Base-by-base conservation (phyloP, 2,888 invertebrate genomes). In the Acanthococcus lagerstroemiae region DNA sequence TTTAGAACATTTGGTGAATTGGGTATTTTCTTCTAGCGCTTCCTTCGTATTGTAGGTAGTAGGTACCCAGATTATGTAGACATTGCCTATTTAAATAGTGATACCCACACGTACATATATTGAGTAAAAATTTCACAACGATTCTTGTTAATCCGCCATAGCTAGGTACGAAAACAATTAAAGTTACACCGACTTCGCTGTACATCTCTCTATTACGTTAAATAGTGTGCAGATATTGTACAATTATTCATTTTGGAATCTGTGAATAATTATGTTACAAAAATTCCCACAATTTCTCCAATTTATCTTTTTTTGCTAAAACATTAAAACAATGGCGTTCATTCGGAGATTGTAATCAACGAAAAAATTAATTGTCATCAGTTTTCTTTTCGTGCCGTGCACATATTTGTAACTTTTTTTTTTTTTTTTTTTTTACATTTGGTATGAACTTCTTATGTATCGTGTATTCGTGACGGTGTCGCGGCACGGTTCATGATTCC, bases 281-380 rank as follows among this genome's bases (percentile, higher is more conserved):
- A 61, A 17, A 61, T 61, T 61, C 61, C 61, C 61, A 61, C 61
- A 61, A 61, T 61, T 61, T 61, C 61, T 61, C 61, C 52, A 50
- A 61, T 61, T 61, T 61, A 27, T 60, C 48, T 60, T 50, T 44
- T n/a, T 12, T 17, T 27, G 30, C 27, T 46, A 19, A 50, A 61
- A 52, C 37, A 54, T 30, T 61, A 27, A 46, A 61, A 61, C 61
- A 61, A 52, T 61, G 52, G 61, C 52, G 26, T 37, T 15, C 24
- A 54, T 52, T 37, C 24, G 30, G 50, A 52, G 50, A 61, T 61
- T 61, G 26, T 52, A 61, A 61, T 61, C 52, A 30, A 37, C 27
- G 9, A 45, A 19, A 48, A 61, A 52, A 54, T 52, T 37, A 61
- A 61, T 61, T 61, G 61, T 52, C 61, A 52, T 61, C 52, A 30